Conservation (phyloP, 2,113 vertebrate species). For the Sinosuthora webbiana region DNA sequence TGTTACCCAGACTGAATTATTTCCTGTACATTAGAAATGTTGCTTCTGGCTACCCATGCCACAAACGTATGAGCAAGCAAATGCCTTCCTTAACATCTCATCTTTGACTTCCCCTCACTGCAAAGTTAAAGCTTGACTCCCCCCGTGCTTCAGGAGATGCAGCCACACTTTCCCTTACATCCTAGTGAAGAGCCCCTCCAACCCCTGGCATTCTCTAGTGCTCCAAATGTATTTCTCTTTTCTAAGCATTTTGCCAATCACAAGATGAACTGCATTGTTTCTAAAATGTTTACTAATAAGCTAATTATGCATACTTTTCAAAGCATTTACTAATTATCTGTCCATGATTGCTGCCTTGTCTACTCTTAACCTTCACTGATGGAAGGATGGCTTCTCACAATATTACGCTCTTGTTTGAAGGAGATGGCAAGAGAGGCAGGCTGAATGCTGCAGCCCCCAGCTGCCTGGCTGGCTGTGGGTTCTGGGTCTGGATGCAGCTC, state of each 20-base stretch:
- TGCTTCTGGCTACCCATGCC: slow-evolving; percentile 33
- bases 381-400: neutral
- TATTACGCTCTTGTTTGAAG: neutral
- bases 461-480: neutral
- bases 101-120: slow-evolving; percentile 3
- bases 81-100: slow-evolving; percentile 38
- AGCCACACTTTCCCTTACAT: neutral
- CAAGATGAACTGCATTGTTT: slow-evolving; percentile 48
- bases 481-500: neutral
- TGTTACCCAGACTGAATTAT: slow-evolving; percentile 36
- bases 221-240: neutral
- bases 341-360: slow-evolving; percentile 54
- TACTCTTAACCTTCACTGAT: slow-evolving; percentile 63
- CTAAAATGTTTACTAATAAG: slow-evolving; percentile 36
- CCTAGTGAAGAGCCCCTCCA: neutral
- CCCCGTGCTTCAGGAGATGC: neutral
- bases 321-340: slow-evolving; percentile 52
- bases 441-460: neutral
- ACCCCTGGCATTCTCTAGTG: neutral
- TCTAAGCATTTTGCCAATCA: slow-evolving; percentile 29
- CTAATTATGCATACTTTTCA: slow-evolving; percentile 54
- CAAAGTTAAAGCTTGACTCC: neutral
- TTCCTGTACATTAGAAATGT: slow-evolving; percentile 46
- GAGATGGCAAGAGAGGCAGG: neutral
- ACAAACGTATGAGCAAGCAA: slow-evolving; percentile 39